Conservation (phyloP, 2,888 invertebrate species). For the Pycnomerus fuliginosus region DNA sequence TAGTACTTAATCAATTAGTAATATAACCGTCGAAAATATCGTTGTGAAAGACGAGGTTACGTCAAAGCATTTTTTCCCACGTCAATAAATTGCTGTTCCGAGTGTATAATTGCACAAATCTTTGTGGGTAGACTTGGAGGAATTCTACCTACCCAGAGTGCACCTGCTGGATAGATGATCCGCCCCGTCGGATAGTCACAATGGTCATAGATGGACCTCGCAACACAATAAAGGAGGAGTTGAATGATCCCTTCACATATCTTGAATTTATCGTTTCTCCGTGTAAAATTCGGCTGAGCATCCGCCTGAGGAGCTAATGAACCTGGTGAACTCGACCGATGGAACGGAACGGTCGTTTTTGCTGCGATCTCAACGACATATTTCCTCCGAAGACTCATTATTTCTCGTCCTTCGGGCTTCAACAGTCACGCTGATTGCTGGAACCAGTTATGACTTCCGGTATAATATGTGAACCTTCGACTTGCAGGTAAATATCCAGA, state of each 20-base stretch:
- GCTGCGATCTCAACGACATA: conserved; percentile 37
- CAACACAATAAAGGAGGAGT: neutral
- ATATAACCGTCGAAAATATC: no score
- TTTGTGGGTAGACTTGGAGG: no score
- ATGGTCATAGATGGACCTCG: neutral
- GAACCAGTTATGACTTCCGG: conserved; percentile 51
- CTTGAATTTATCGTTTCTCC: conserved; percentile 2
- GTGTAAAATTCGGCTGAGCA: conserved; percentile 11
- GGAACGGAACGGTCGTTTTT: conserved; percentile 33
- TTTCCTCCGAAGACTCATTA: conserved; percentile 49
- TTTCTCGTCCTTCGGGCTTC: conserved; percentile 51
- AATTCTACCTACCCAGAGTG: neutral
- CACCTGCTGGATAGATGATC: neutral
- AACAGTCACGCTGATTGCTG: conserved; percentile 52
- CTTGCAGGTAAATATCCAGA: conserved; percentile 22
- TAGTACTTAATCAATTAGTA: no score
- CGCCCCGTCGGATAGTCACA: neutral
- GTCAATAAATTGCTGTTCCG: no score
- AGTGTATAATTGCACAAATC: no score
- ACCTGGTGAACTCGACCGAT: conserved; percentile 31
- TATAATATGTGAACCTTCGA: conserved; percentile 27
- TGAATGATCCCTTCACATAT: neutral
- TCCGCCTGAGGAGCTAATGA: conserved; percentile 27
- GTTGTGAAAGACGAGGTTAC: no score
- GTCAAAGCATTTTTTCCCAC: no score